Percentiles rank a stretch among this genome's conserved stretches.
These are phyloP conservation scores for Syngnathus acus DNA, from an alignment of 2,797 vertebrate genomes.

Conservation along the genomic window DNA sequence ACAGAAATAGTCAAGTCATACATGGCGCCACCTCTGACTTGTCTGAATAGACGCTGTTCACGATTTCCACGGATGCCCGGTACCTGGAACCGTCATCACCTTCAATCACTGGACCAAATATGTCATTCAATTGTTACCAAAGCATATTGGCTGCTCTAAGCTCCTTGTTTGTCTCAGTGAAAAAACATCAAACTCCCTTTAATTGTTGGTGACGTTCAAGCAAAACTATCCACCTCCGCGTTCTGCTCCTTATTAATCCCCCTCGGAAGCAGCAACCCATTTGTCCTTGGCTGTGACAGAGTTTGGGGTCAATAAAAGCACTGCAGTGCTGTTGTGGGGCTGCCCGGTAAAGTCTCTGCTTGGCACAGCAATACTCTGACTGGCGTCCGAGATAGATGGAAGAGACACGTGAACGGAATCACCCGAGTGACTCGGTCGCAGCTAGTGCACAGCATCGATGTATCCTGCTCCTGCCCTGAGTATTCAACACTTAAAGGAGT, in stretches of 20 bases:
- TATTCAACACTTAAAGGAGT: slow-evolving; percentile 15
- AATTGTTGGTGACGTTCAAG: slow-evolving; percentile 19
- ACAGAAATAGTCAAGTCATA: slow-evolving; percentile 1
- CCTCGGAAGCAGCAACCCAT: slow-evolving; percentile 51
- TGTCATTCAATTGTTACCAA: not conserved
- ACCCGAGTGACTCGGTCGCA: slow-evolving; percentile 26
- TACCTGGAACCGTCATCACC: slow-evolving; percentile 7
- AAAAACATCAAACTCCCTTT: slow-evolving; percentile 5
- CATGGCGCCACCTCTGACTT: slow-evolving; percentile 1
- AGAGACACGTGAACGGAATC: slow-evolving; percentile 45
- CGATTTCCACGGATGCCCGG: not conserved
- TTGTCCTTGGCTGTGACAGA: slow-evolving; percentile 68
- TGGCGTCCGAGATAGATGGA: slow-evolving; percentile 54
- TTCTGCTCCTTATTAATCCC: slow-evolving; percentile 45
- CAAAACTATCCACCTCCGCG: slow-evolving; percentile 24
- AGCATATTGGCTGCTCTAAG: not conserved
- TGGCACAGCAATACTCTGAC: slow-evolving; percentile 63
- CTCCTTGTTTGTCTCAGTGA: not conserved
- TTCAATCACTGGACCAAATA: slow-evolving; percentile 7
- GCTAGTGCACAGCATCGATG: slow-evolving; percentile 25
- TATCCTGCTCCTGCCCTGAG: slow-evolving; percentile 31
- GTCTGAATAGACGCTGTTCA: slow-evolving; percentile 3
- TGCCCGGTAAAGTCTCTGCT: slow-evolving; percentile 58
- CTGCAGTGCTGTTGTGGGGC: slow-evolving; percentile 47
- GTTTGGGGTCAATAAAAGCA: slow-evolving; percentile 67